A percentile compares a stretch with the other conserved stretches of the same genome.
Conservation (phyloP, 2,797 vertebrate species). For the Acanthurus tractus region DNA sequence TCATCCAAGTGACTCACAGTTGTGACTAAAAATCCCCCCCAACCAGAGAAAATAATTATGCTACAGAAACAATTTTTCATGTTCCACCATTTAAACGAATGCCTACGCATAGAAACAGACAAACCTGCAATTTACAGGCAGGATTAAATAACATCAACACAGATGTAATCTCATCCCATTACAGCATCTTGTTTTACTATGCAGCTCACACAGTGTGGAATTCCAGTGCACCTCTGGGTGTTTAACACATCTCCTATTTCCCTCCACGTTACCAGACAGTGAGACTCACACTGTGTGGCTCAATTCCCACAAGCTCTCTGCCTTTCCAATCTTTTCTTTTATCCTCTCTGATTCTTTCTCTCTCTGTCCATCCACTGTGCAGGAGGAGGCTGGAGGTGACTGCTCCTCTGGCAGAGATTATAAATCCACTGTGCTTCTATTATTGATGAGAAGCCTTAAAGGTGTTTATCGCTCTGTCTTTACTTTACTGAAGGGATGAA, state of each 20-base stretch:
- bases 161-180: constrained; percentile 49
- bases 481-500: constrained; percentile 65
- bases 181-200: constrained; percentile 31
- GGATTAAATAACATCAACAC: constrained; percentile 37
- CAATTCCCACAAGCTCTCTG: constrained; percentile 63
- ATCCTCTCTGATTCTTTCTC: constrained; percentile 21
- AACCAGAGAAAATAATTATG: not conserved
- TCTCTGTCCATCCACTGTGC: constrained; percentile 46
- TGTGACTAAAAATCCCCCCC: not conserved
- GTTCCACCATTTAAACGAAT: constrained; percentile 17
- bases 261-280: constrained; percentile 50
- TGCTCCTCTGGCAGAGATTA: constrained; percentile 64
- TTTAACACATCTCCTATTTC: constrained; percentile 58
- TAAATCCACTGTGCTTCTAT: constrained; percentile 68
- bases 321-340: constrained; percentile 16
- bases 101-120: not conserved
- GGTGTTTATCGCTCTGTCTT: constrained; percentile 69
- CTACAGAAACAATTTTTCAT: constrained; percentile 8
- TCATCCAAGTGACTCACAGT: not conserved
- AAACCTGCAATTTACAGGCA: constrained; percentile 1
- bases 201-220: constrained; percentile 49
- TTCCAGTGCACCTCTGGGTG: constrained; percentile 69
- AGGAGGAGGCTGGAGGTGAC: constrained; percentile 63
- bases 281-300: constrained; percentile 60
- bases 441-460: constrained; percentile 78